Conservation (phyloP, 2,113 vertebrate genomes). For the Cacatua alba region DNA sequence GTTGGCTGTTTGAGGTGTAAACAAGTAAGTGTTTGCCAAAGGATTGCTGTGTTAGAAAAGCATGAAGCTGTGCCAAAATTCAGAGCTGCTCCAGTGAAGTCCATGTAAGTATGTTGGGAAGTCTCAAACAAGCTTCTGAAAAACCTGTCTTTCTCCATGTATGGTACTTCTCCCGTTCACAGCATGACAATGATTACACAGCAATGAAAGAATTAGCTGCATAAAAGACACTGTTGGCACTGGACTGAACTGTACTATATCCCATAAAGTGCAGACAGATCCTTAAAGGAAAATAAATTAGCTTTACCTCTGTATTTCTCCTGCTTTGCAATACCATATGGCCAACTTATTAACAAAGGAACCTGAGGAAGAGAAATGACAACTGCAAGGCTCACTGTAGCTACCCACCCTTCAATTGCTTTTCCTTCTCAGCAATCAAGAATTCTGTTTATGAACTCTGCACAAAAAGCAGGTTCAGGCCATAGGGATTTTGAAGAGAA, state of each 20-base stretch:
- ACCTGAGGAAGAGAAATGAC: not conserved
- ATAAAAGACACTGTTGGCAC: slow-evolving; percentile 15
- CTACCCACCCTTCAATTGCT: not conserved
- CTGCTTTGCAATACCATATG: not conserved
- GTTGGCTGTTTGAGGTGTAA: slow-evolving; percentile 21
- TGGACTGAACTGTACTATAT: not conserved
- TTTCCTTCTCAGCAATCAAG: not conserved
- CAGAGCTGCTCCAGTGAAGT: slow-evolving; percentile 13
- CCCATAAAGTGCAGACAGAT: not conserved
- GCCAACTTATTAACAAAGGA: not conserved
- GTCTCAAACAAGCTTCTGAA: slow-evolving; percentile 4
- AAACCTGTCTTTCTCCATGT: slow-evolving; percentile 65
- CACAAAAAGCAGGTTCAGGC: not conserved
- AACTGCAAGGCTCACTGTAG: not conserved
- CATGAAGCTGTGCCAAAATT: slow-evolving; percentile 13
- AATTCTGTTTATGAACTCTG: not conserved
- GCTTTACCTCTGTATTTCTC: not conserved
- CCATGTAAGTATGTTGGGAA: slow-evolving; percentile 40
- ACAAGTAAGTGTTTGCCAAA: slow-evolving; percentile 22
- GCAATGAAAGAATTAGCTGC: slow-evolving; percentile 43
- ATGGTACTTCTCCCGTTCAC: slow-evolving; percentile 33
- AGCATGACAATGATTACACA: slow-evolving; percentile 49
- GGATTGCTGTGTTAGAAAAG: slow-evolving; percentile 31
- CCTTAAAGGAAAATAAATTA: not conserved
- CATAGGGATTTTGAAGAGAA: not conserved